Evolutionary conservation across 2,797 vertebrate genomes (phyloP).

Genomic region (Lepus oiostolus): DNA sequence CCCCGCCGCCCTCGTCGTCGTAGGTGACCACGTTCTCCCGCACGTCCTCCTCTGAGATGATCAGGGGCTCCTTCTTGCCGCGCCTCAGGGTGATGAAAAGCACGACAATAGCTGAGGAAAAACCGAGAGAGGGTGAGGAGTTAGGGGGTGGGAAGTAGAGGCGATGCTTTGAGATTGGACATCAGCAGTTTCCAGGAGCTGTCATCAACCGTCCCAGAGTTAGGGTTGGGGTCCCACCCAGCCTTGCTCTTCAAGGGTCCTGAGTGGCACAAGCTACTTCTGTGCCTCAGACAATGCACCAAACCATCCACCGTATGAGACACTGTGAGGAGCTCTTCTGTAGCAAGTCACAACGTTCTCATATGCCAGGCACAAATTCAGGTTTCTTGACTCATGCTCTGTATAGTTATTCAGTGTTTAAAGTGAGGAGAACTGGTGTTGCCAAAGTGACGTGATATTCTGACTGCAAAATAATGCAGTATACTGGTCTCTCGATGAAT

Average conservation of each 20-base stretch:
- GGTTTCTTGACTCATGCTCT: background rate
- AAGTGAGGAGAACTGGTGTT: background rate
- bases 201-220: background rate
- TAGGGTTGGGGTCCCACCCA: accelerated
- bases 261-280: too few species aligned
- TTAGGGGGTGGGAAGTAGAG: constrained; percentile 9
- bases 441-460: background rate
- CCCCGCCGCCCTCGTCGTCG: constrained; percentile 97
- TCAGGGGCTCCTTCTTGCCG: constrained; percentile 97
- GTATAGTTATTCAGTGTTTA: background rate
- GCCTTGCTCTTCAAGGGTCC: accelerated
- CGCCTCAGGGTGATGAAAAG: constrained; percentile 96
- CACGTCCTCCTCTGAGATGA: constrained; percentile 98
- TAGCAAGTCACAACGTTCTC: background rate
- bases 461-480: background rate
- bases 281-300: too few species aligned
- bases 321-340: background rate
- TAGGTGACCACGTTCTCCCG: constrained; percentile 98
- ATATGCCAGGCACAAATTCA: background rate
- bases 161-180: background rate
- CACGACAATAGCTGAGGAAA: constrained; percentile 94
- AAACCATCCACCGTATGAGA: background rate
- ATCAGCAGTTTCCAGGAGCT: background rate
- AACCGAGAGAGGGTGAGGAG: constrained; percentile 59
- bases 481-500: background rate